A percentile compares a stretch with the other conserved stretches of the same genome.
Evolutionary conservation across 2,888 invertebrate species (phyloP).

Genomic region (Diplolepis rosae): DNA sequence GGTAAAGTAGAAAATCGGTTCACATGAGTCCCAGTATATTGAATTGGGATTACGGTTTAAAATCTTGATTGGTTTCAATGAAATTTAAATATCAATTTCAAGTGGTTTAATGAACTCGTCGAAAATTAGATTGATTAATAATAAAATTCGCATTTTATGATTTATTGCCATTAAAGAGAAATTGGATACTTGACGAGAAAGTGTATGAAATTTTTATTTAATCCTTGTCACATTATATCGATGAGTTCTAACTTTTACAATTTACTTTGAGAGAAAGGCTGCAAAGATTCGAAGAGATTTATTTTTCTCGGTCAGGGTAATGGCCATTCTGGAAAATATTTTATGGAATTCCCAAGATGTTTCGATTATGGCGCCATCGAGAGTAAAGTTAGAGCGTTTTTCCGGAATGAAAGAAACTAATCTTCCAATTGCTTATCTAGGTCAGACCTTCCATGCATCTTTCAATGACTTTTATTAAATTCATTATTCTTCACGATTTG

Average conservation of each 20-base stretch:
- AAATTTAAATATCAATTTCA: no score
- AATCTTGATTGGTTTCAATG: no score
- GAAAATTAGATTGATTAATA: no score
- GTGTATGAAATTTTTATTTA: slow-evolving; percentile 4
- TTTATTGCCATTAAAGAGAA: no score
- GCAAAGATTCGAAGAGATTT: slow-evolving; percentile 15
- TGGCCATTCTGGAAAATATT: slow-evolving; percentile 28
- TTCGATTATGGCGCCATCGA: not conserved
- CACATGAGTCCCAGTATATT: no score
- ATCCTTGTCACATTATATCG: not conserved
- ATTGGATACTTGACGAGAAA: slow-evolving; percentile 13
- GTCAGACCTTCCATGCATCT: slow-evolving; percentile 16
- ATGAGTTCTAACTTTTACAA: slow-evolving; percentile 22
- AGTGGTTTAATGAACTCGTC: no score
- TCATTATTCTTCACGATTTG: no score
- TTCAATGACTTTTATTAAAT: slow-evolving; percentile 25
- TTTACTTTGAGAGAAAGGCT: slow-evolving; percentile 23
- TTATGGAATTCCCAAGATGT: slow-evolving; percentile 23
- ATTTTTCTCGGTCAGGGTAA: slow-evolving; percentile 20
- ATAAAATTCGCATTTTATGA: no score
- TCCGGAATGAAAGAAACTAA: slow-evolving; percentile 18
- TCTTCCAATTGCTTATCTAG: slow-evolving; percentile 7
- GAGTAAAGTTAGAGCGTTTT: slow-evolving; percentile 29
- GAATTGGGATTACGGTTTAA: no score
- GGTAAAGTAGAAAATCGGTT: no score